phyloP scores from a whole-genome alignment of 2,797 vertebrate genomes.

The Labeo calbasu region DNA sequence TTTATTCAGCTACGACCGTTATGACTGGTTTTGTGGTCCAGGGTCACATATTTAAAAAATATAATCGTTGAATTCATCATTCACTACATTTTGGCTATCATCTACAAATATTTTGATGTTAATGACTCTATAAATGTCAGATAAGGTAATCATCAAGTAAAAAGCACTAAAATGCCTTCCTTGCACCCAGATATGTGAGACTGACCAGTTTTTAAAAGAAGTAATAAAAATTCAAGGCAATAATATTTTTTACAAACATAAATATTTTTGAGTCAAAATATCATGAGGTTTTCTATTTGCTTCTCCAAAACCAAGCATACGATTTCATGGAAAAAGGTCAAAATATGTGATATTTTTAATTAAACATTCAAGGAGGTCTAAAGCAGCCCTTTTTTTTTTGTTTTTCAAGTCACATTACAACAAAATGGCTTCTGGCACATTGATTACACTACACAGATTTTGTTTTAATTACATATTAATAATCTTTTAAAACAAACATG shows the following conservation, averaged over 20 bases:
- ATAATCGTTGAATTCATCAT: neutral
- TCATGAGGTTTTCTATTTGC: neutral
- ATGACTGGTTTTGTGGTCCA: too few species aligned
- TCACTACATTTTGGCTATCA: neutral
- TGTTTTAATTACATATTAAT: neutral
- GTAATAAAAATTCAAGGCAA: neutral
- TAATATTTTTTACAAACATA: neutral
- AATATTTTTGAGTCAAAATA: neutral
- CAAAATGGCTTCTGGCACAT: constrained; percentile 17
- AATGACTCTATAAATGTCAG: neutral
- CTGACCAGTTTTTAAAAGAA: neutral
- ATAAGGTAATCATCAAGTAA: too few species aligned
- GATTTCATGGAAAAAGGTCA: neutral
- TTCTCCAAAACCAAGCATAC: neutral
- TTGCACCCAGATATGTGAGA: neutral
- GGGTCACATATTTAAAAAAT: neutral
- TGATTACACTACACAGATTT: neutral
- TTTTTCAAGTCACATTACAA: constrained; percentile 26
- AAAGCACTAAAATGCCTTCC: neutral
- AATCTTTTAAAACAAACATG: neutral
- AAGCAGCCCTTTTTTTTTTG: neutral
- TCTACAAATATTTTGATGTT: neutral
- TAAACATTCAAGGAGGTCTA: neutral
- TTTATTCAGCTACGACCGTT: too few species aligned
- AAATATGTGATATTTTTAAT: neutral